Percentiles rank a stretch among this genome's conserved stretches.
Evolutionary conservation across 2,888 invertebrate genomes (phyloP).

Genomic region (Corbicula japonica): DNA sequence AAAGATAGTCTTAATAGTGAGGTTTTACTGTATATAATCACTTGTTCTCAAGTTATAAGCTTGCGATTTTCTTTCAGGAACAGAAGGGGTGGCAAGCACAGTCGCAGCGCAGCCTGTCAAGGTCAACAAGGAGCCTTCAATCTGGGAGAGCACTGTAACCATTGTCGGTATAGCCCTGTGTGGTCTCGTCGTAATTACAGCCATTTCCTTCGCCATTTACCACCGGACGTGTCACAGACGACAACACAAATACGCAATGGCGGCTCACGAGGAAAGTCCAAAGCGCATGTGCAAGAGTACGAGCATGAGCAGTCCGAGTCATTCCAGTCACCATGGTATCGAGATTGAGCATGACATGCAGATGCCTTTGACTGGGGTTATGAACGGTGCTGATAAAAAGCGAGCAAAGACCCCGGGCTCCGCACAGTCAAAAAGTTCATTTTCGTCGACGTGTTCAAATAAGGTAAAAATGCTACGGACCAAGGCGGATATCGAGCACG

Average conservation of each 20-base stretch:
- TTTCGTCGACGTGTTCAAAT: conserved; percentile 62
- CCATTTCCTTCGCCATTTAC: conserved; percentile 78
- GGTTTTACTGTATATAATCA: too few relatives aligned
- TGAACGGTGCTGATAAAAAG: conserved; percentile 49
- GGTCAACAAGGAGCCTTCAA: conserved; percentile 40
- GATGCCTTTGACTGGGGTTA: conserved; percentile 76
- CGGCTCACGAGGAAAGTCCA: conserved; percentile 78
- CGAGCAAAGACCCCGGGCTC: conserved; percentile 71
- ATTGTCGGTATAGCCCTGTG: conserved; percentile 83
- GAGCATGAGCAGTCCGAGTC: conserved; percentile 74
- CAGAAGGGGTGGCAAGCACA: conserved; percentile 10
- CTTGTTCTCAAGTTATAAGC: background rate
- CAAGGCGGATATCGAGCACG: conserved; percentile 70
- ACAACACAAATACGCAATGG: conserved; percentile 79
- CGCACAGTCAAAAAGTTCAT: conserved; percentile 74
- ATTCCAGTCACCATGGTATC: conserved; percentile 71
- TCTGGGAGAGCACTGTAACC: conserved; percentile 82
- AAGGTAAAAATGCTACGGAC: conserved; percentile 68
- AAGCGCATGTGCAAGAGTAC: conserved; percentile 75
- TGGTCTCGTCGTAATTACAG: conserved; percentile 77
- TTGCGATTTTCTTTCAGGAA: conserved; percentile 41
- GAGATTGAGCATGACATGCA: conserved; percentile 80
- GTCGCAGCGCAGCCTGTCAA: conserved; percentile 43
- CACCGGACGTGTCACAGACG: conserved; percentile 76
- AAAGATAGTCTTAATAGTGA: too few relatives aligned